Conservation (phyloP, 2,797 vertebrate genomes). For the Thamnophis elegans region DNA sequence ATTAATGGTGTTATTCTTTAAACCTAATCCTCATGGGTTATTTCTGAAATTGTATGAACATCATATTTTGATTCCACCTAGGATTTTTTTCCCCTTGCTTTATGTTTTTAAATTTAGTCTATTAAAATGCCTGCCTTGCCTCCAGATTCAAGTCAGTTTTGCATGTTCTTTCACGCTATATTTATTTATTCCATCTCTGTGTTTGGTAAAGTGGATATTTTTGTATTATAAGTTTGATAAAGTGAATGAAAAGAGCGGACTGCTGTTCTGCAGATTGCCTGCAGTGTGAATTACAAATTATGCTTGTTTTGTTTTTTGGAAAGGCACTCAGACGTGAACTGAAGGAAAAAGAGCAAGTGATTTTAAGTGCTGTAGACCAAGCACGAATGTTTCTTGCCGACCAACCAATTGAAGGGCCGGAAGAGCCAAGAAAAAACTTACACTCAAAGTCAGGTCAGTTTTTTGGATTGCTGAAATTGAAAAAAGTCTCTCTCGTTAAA, state of each 20-base stretch:
- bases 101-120: slow-evolving; percentile 8
- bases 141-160: slow-evolving; percentile 28
- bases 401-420: slow-evolving; percentile 94
- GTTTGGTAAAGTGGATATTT: slow-evolving; percentile 39
- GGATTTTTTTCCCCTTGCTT: slow-evolving; percentile 40
- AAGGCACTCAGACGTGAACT: slow-evolving; percentile 86
- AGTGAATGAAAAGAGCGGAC: slow-evolving; percentile 18
- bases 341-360: slow-evolving; percentile 86
- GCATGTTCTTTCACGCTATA: not conserved
- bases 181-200: not conserved
- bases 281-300: slow-evolving; percentile 1
- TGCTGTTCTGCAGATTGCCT: not conserved
- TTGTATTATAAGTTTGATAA: not conserved
- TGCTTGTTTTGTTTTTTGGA: slow-evolving; percentile 51
- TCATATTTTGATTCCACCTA: slow-evolving; percentile 30
- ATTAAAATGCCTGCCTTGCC: not conserved
- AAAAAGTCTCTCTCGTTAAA: not conserved
- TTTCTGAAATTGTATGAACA: not conserved
- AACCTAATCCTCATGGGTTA: not conserved
- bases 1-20: not conserved
- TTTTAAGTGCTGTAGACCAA: slow-evolving; percentile 89
- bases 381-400: slow-evolving; percentile 92
- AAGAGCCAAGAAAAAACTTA: slow-evolving; percentile 88
- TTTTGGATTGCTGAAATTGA: not conserved
- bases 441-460: slow-evolving; percentile 86